Conservation (phyloP, 2,113 vertebrate genomes). For the Aspidoscelis tigris region DNA sequence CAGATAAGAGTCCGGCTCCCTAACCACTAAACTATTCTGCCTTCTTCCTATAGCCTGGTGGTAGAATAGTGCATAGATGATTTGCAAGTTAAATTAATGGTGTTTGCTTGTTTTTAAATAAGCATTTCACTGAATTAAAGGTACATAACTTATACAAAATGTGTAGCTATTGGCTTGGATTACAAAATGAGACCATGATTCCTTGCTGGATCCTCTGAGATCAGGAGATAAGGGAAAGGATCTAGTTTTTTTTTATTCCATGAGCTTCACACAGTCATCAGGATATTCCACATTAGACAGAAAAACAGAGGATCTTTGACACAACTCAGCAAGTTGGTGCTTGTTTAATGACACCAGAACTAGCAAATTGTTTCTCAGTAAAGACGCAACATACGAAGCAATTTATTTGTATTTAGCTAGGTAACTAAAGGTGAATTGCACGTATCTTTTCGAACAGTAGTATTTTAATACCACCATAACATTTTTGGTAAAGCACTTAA, state of each 20-base stretch:
- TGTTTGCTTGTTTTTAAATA: no score
- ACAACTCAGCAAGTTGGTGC: not conserved
- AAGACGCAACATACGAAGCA: not conserved
- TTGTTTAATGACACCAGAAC: not conserved
- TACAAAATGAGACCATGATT: not conserved
- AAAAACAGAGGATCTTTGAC: not conserved
- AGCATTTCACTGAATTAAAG: no score
- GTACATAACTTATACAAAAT: no score
- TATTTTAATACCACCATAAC: constrained; percentile 3
- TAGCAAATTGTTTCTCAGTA: constrained; percentile 2
- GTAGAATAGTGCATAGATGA: no score
- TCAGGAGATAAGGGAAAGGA: not conserved
- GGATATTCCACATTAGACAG: not conserved
- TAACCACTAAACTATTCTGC: no score
- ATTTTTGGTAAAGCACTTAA: not conserved
- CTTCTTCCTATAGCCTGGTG: no score
- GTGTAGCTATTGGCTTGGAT: no score
- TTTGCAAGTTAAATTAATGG: no score
- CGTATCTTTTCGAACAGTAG: not conserved
- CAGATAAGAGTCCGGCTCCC: no score
- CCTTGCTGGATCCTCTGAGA: not conserved
- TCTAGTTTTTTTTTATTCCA: not conserved
- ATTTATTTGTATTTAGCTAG: not conserved
- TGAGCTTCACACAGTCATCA: not conserved
- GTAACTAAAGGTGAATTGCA: not conserved